These are phyloP conservation scores for Scaptomyza pallida DNA, from an alignment of 1,140 invertebrate genomes.

Conservation along the genomic window DNA sequence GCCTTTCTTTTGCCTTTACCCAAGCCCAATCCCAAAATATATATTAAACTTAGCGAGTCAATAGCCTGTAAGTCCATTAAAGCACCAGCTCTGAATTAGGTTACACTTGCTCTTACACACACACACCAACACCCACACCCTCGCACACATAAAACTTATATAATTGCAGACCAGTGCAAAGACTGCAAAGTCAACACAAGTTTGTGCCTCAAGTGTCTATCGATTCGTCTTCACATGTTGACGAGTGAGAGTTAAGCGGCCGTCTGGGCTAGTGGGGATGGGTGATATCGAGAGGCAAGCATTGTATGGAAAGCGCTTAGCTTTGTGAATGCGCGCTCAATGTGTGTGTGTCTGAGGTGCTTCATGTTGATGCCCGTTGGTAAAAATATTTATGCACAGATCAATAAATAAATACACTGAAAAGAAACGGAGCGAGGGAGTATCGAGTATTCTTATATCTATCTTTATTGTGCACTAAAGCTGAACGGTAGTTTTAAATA, in stretches of 20 bases:
- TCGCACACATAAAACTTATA: slow-evolving; percentile 3
- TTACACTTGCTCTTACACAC: slow-evolving; percentile 46
- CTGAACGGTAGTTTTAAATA: slow-evolving; percentile 67
- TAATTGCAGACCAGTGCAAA: slow-evolving; percentile 61
- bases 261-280: not conserved
- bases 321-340: slow-evolving; percentile 10
- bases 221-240: slow-evolving; percentile 44
- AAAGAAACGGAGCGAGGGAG: not conserved
- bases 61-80: slow-evolving; percentile 78
- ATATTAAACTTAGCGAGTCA: slow-evolving; percentile 65
- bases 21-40: slow-evolving; percentile 19
- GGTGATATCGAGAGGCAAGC: not conserved
- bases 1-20: not conserved
- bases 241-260: not conserved
- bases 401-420: slow-evolving; percentile 74
- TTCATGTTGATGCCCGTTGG: slow-evolving; percentile 48
- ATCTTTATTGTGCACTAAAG: not conserved
- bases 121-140: slow-evolving; percentile 19
- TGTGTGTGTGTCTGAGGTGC: slow-evolving; percentile 34
- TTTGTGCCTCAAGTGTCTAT: slow-evolving; percentile 54
- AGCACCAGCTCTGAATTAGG: slow-evolving; percentile 69
- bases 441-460: not conserved
- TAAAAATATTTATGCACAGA: slow-evolving; percentile 79
- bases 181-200: slow-evolving; percentile 64
- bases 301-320: slow-evolving; percentile 35